Evolutionary conservation across 2,888 invertebrate genomes (phyloP), one percentile per base, ranked within the genome.

Genomic region (Catocala sponsa): DNA sequence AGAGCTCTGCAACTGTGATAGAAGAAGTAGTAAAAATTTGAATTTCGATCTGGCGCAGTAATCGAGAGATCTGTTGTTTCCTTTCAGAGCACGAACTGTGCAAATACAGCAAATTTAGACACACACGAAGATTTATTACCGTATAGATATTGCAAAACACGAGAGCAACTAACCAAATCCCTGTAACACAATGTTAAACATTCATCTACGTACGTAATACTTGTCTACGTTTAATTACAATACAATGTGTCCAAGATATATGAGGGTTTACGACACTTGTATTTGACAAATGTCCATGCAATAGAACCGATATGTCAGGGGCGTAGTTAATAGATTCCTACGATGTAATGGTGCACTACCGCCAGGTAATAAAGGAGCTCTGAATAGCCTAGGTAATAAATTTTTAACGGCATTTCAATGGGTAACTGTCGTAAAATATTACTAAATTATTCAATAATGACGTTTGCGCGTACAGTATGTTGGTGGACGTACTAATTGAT

Each of bases 251-350:
- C 82, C 82, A 85, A 82, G 86, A 87, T 87, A 90, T 90, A 89
- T 87, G 83, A 81, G 82, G 83, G 80, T 86, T 83, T 84, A 84
- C 81, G 81, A 79, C 82, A 79, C 78, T 75, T 76, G 83, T 83
- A 78, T 84, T 85, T 89, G 91, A 91, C 85, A 87, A 89, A 91
- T 87, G 86, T 84, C 79, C 80, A 81, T 80, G 82, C 87, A 85
- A 88, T 91, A 90, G 85, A 79, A 85, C 79, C 84, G 80, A 89
- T 89, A 85, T 82, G 87, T 85, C 86, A 86, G 82, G 72, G 72
- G 70, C 80, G 83, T 77, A 80, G 81, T 78, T 87, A 88, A 89
- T 88, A 86, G 84, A 86, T 87, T 84, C 85, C 82, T 81, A 80
- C 74, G 68, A 76, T 75, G 80, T 81, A 80, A 81, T 79, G 74